Conservation (phyloP, 2,113 vertebrate genomes). For the Pelecanoides urinatrix region DNA sequence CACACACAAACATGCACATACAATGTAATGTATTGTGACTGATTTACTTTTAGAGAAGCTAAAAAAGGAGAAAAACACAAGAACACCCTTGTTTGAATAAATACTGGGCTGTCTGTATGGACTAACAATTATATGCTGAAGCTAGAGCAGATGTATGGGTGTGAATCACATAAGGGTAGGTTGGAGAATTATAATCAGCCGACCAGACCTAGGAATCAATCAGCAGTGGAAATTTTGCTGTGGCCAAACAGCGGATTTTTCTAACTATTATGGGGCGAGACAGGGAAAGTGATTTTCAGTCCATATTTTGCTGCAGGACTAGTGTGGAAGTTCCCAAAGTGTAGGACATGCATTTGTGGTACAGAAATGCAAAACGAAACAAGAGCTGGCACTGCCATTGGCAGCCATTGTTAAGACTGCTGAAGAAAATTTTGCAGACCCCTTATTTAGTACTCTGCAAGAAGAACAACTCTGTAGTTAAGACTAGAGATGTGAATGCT, state of each 20-base stretch:
- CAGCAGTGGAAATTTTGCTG: not conserved
- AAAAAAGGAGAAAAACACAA: conserved; percentile 30
- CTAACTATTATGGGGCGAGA: not conserved
- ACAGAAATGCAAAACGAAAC: not conserved
- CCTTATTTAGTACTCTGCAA: not conserved
- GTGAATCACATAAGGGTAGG: conserved; percentile 46
- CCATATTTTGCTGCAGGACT: not conserved
- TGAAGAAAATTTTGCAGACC: not conserved
- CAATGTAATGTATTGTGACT: not conserved
- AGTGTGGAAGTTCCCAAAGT: not conserved
- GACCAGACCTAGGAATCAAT: conserved; percentile 51
- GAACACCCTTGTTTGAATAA: conserved; percentile 46
- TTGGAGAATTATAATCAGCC: conserved; percentile 43
- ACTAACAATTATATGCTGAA: conserved; percentile 51
- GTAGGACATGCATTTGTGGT: not conserved
- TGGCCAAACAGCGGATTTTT: not conserved
- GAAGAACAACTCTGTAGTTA: not conserved
- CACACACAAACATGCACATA: not conserved
- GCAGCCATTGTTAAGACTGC: not conserved
- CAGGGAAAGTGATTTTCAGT: not conserved
- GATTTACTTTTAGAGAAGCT: conserved; percentile 6
- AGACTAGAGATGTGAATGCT: not conserved
- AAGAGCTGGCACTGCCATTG: not conserved
- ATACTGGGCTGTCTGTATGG: conserved; percentile 53
- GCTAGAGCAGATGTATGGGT: conserved; percentile 55